These are phyloP conservation scores for Chionomys nivalis DNA, from an alignment of 2,113 vertebrate genomes.

Conservation along the genomic window DNA sequence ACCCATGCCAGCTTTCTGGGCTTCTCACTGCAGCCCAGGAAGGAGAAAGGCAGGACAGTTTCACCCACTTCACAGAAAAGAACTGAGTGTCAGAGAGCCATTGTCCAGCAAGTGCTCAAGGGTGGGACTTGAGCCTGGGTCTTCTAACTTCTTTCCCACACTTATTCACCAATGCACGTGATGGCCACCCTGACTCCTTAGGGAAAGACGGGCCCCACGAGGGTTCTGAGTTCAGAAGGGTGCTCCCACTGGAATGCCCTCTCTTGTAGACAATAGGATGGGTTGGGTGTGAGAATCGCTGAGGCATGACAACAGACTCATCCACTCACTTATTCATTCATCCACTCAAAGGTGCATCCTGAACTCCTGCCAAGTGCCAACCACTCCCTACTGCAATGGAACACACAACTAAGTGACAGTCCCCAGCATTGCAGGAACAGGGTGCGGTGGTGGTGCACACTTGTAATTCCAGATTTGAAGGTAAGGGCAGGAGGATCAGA, in stretches of 20 bases:
- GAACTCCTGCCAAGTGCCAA: background rate
- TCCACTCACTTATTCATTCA: background rate
- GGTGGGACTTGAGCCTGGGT: background rate
- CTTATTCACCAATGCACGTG: background rate
- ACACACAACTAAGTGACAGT: background rate
- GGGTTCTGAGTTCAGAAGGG: background rate
- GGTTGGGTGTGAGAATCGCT: background rate
- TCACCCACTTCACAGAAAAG: background rate
- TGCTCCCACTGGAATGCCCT: background rate
- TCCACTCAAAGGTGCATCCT: background rate
- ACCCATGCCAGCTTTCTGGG: background rate
- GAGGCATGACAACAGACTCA: background rate
- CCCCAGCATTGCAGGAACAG: background rate
- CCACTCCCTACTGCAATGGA: background rate
- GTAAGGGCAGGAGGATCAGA: background rate
- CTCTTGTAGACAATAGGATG: background rate
- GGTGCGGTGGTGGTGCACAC: background rate
- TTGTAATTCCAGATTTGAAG: background rate
- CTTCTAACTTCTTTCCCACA: background rate
- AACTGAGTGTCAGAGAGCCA: background rate
- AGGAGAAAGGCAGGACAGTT: background rate
- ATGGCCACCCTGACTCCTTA: background rate
- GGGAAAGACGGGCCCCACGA: background rate
- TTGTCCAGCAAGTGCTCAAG: background rate
- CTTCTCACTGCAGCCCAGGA: background rate